Evolutionary conservation across 2,113 vertebrate genomes (phyloP), one percentile per base, ranked within the genome.

Genomic region (Aplodontia rufa): DNA sequence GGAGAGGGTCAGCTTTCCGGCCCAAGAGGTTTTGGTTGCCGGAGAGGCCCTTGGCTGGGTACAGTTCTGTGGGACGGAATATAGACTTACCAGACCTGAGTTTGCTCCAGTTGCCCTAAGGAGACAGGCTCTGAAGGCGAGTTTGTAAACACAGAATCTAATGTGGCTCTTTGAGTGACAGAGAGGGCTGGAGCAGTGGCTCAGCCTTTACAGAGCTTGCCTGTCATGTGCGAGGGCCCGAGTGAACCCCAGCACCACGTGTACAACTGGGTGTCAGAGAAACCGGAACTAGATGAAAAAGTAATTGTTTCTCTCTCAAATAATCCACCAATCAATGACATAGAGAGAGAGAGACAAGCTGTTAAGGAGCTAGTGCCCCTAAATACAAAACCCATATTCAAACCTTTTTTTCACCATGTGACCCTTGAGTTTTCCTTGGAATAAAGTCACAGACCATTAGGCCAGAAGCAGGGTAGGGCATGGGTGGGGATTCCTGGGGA

Each of bases 51-150:
- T 19, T 16, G 6, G 42, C 17, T 24, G 40, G 5, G 72, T 4
- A 5, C 47, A 9, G 19, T 53, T 42, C 32, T 20, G 37, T 30
- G 83, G 24, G 26, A 28, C 47, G 5, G 12, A 66, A 45, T 8
- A 4, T 0, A 26, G 22, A 22, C 30, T 40, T n/a, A 58, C 49
- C 26, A 53, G 76, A 26, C 32, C 13, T 4, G 42, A 0, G 24
- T 20, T 5, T 45, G 74, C 35, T 13, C 1, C 0, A 6, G 22
- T 24, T 35, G 83, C 35, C 11, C 9, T 2, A 24, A 60, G 37
- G 53, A n/a, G 20, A 30, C 1, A 6, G 5, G 1, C n/a, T 17
- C 22, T 28, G 45, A 40, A 20, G 2, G 1, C 1, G 24, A 6
- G 30, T 45, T 16, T 60, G 45, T 20, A 80, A 42, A 78, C 5